Conservation (phyloP, 2,797 vertebrate genomes). For the Paramormyrops hopkinsi region DNA sequence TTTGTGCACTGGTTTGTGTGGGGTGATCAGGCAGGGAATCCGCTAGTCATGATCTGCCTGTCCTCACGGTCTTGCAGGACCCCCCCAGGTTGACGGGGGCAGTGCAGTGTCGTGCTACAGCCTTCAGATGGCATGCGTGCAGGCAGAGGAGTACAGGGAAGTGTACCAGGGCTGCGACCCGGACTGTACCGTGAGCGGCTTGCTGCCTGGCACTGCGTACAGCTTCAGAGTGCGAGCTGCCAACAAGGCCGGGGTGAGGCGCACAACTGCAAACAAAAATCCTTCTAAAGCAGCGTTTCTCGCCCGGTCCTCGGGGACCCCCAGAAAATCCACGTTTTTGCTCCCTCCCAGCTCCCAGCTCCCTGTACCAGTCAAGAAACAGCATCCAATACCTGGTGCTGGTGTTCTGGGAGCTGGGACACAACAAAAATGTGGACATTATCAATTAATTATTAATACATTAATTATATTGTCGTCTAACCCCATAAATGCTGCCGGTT, state of each 20-base stretch:
- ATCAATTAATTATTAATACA: background rate
- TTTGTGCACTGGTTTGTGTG: background rate
- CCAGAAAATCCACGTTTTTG: background rate
- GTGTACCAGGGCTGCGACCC: slow-evolving; percentile 84
- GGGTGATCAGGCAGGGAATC: background rate
- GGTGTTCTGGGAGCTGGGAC: background rate
- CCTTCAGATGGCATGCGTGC: slow-evolving; percentile 73
- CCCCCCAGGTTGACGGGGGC: slow-evolving; percentile 80
- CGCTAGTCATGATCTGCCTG: background rate
- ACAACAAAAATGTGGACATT: background rate
- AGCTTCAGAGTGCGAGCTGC: slow-evolving; percentile 81
- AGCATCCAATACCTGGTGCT: background rate
- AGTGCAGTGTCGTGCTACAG: slow-evolving; percentile 74
- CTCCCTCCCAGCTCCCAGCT: background rate
- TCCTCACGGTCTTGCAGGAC: slow-evolving; percentile 50
- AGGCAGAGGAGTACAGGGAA: slow-evolving; percentile 76
- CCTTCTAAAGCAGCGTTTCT: background rate
- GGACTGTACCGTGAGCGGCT: slow-evolving; percentile 79
- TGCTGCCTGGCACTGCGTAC: slow-evolving; percentile 84
- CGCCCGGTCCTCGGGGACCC: background rate
- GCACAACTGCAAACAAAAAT: background rate
- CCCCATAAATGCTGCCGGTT: background rate
- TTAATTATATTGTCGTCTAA: background rate
- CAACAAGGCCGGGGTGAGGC: slow-evolving; percentile 89
- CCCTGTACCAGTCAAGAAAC: background rate